Base-by-base conservation (phyloP, 2,797 vertebrate species). In the Staurois parvus region DNA sequence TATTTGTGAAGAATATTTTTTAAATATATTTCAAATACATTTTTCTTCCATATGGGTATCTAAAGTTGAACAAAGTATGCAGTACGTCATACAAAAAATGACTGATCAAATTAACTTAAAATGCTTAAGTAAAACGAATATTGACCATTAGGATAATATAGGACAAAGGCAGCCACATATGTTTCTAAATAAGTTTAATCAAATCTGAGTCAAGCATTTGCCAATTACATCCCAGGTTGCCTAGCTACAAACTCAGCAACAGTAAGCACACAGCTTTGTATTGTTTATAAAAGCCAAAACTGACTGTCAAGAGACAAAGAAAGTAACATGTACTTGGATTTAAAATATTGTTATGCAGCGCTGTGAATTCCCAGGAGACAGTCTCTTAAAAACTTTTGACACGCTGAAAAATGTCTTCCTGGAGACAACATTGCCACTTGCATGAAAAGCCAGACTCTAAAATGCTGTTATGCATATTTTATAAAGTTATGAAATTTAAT, bases 111-210 rank as follows among this genome's bases (percentile, higher is more conserved):
- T 83, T 34, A 84, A 85, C 13, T 34, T 75, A 85, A 88, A 87
- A 77, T 52, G 82, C 82, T 90, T 75, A 64, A 72, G 81, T 79
- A 87, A 91, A 92, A 90, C 88, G 87, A 91, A 88, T 88, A 88
- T 87, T 90, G 78, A 88, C 88, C 59, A 86, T 32, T 80, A 88
- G 48, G 88, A 88, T 85, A 81, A 89, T 87, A 89, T 17, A 9
- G n/a, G 66, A 88, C 88, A 85, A 89, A 89, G 42, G 28, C 40
- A 87, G 74, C 74, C 84, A 88, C 77, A 79, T 87, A 89, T 88
- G 84, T 88, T 87, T 67, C 34, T 88, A 87, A 74, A 90, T 77
- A 89, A 89, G 88, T 88, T 1, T 90, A 91, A 91, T 92, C 88
- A 79, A 89, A 90, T 91, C 68, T 88, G 82, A 90, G 77, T 52